Evolutionary conservation across 2,888 invertebrate species (phyloP).

Genomic region (Phanerotoma sp.): DNA sequence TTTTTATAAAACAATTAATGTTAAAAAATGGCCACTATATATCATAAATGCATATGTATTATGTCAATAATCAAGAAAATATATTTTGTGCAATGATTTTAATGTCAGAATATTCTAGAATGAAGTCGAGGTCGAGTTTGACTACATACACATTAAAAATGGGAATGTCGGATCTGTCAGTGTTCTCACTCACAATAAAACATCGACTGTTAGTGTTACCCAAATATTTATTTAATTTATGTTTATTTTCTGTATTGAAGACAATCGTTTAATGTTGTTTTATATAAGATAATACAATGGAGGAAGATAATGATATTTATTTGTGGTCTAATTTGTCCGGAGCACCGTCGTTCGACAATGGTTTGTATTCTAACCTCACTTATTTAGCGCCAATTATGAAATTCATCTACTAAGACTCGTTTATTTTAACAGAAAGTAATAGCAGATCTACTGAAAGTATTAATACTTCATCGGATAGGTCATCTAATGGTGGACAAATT

Average conservation of each 20-base stretch:
- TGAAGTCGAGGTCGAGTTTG: neutral
- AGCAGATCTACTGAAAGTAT: constrained; percentile 30
- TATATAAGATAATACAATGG: constrained; percentile 18
- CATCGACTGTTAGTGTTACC: too few species aligned
- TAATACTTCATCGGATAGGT: constrained; percentile 26
- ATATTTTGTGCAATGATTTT: too few species aligned
- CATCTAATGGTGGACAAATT: constrained; percentile 32
- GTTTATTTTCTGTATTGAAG: too few species aligned
- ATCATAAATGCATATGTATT: too few species aligned
- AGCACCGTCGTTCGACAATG: constrained; percentile 52
- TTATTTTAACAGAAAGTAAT: constrained; percentile 33
- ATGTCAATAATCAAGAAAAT: neutral
- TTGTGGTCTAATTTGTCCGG: constrained; percentile 48
- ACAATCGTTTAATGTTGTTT: too few species aligned
- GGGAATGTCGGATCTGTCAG: too few species aligned
- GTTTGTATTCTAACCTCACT: constrained; percentile 35
- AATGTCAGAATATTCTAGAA: constrained; percentile 6
- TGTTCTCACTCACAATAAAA: too few species aligned
- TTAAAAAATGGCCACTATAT: too few species aligned
- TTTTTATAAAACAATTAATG: too few species aligned
- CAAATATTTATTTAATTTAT: too few species aligned
- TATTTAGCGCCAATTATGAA: constrained; percentile 22
- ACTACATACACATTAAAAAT: too few species aligned
- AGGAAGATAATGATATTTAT: constrained; percentile 31
- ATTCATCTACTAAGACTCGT: constrained; percentile 4